Base-by-base conservation (phyloP, 2,797 vertebrate genomes). In the Typhlichthys eigenmanni region DNA sequence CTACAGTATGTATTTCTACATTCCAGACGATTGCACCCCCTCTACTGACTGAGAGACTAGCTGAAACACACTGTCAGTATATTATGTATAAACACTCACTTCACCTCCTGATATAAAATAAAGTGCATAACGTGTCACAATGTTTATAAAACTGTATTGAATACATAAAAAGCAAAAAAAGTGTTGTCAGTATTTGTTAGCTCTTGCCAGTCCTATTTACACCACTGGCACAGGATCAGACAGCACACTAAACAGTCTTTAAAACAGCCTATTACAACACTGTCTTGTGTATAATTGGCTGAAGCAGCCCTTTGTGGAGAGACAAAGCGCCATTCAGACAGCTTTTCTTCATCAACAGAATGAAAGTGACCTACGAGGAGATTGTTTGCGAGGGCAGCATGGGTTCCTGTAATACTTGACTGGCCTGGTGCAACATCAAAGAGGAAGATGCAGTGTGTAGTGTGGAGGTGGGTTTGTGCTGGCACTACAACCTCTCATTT, bases 401-500 rank as follows among this genome's bases (percentile, higher is more conserved):
- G 56, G 68, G 67, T 38, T 78, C 17, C 59, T 59, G 62, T 72
- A 63, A 68, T 53, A 58, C 54, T 68, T 24, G 80, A 81, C 72
- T 64, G 78, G 59, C 76, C 84, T 71, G 75, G 50, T 14, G 13
- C 46, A 59, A 86, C 89, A 89, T 90, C 88, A 91, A 92, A 90
- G 81, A 32, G 38, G 74, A 74, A 71, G 78, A 86, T 83, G 69
- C 51, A 76, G 79, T 71, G 72, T 24, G 57, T 69, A 70, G 74
- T 83, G 79, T 65, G 71, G 78, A 86, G 85, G 84, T 84, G 82
- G 83, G 82, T 87, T 88, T 81, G 58, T 72, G 70, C 82, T 85
- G 88, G 90, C 78, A 81, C 76, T 4, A 74, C 58, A 83, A 78
- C 84, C 86, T 69, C 63, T 88, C 79, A 88, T 92, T 89, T 86